Conservation (phyloP, 2,797 vertebrate species). For the Halcyon badia region DNA sequence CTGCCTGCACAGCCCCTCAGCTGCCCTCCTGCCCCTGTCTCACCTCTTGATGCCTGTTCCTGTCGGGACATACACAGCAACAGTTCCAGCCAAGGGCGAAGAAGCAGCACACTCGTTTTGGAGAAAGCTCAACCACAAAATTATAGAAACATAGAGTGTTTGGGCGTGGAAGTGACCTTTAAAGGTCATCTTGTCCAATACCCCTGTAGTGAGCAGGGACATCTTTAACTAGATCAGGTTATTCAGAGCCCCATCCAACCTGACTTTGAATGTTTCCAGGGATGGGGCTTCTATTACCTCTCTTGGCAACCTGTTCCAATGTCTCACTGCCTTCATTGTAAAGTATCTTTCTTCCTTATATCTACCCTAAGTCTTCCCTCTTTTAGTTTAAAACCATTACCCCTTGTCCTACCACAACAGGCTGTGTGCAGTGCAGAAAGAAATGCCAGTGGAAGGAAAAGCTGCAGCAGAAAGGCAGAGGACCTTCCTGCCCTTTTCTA, state of each 20-base stretch:
- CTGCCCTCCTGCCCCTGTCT: not conserved
- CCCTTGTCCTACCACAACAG: not conserved
- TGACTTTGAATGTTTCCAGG: not conserved
- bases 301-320: not conserved
- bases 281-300: not conserved
- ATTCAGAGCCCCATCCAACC: not conserved
- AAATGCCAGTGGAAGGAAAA: not conserved
- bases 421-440: not conserved
- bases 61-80: not conserved
- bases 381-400: not conserved
- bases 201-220: not conserved
- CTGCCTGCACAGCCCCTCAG: not conserved
- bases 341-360: not conserved
- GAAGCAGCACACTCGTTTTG: fast-evolving
- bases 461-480: not conserved
- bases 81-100: not conserved
- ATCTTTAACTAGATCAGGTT: not conserved
- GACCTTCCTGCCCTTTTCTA: not conserved
- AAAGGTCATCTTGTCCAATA: not conserved
- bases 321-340: not conserved
- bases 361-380: not conserved
- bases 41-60: not conserved
- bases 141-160: not conserved
- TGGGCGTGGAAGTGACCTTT: not conserved
- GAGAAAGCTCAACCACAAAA: not conserved